A percentile compares a stretch with the other conserved stretches of the same genome.
These are phyloP conservation scores for Cordilura impudica DNA, from an alignment of 2,888 invertebrate genomes.

Conservation along the genomic window DNA sequence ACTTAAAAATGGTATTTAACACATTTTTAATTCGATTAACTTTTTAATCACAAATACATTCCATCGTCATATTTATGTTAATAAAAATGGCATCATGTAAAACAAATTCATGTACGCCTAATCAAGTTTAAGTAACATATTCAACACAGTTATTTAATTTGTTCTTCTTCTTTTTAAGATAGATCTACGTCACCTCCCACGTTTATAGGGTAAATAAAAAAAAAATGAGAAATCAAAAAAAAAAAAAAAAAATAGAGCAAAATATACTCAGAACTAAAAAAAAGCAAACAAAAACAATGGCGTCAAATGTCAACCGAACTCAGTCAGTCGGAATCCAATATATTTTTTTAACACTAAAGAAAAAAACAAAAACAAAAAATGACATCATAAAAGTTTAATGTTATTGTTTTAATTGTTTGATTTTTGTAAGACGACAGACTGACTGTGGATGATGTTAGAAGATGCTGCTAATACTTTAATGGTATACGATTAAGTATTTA, in stretches of 20 bases:
- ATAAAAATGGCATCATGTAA: not conserved
- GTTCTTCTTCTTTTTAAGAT: not conserved
- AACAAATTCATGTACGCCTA: slow-evolving; percentile 27
- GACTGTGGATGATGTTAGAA: not conserved
- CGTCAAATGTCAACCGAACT: slow-evolving; percentile 41
- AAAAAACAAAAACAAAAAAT: slow-evolving; percentile 14
- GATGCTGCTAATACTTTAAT: not conserved
- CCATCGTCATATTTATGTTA: not conserved
- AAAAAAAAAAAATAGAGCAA: not conserved
- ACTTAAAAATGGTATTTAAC: slow-evolving; percentile 7
- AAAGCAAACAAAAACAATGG: slow-evolving; percentile 23
- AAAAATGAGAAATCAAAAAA: not conserved
- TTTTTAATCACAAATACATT: slow-evolving; percentile 8
- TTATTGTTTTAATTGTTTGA: not conserved
- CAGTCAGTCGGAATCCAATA: slow-evolving; percentile 9
- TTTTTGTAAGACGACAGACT: not conserved
- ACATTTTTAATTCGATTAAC: slow-evolving; percentile 20
- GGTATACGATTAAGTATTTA: not conserved
- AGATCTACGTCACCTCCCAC: slow-evolving; percentile 24
- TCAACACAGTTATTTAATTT: not conserved
- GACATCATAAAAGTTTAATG: slow-evolving; percentile 29
- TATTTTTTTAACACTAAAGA: slow-evolving; percentile 2
- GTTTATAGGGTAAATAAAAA: not conserved
- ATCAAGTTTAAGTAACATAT: slow-evolving; percentile 45
- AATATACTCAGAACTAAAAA: not conserved